Conservation (phyloP, 2,888 invertebrate genomes). For the Xanthorhoe spadicearia region DNA sequence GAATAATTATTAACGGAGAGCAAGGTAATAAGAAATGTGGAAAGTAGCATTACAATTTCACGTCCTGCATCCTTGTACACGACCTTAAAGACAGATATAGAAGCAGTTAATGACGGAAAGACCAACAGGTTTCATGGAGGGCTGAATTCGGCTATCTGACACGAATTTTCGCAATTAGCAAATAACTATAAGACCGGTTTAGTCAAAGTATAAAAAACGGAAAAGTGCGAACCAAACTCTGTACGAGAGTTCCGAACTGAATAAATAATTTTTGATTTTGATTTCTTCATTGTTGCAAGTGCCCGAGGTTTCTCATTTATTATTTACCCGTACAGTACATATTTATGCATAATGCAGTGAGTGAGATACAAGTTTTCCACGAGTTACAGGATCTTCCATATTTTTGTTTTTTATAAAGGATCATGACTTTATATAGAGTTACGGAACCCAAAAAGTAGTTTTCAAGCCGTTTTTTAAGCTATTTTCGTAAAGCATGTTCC, state of each 20-base stretch:
- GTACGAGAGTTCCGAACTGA: not conserved
- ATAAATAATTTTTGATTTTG: too few species aligned
- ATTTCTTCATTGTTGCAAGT: too few species aligned
- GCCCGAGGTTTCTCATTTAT: too few species aligned
- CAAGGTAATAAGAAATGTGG: constrained; percentile 16
- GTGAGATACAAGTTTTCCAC: too few species aligned
- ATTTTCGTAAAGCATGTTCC: not conserved
- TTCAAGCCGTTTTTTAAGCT: not conserved
- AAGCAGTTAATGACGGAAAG: constrained; percentile 26
- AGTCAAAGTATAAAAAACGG: constrained; percentile 6
- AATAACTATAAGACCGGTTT: constrained; percentile 18
- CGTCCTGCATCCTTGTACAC: not conserved
- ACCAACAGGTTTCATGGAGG: constrained; percentile 24
- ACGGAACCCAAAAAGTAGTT: not conserved
- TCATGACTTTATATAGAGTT: not conserved
- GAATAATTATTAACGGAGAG: not conserved
- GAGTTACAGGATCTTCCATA: too few species aligned
- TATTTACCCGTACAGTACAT: too few species aligned
- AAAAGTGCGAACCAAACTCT: not conserved
- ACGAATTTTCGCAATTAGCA: constrained; percentile 21
- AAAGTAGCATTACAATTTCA: constrained; percentile 24
- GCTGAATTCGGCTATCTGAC: constrained; percentile 11
- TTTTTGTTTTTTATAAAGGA: not conserved
- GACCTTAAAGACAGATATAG: constrained; percentile 2
- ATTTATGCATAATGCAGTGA: too few species aligned